Base-by-base conservation (phyloP, 2,888 invertebrate genomes). In the Diarsia dahlii region DNA sequence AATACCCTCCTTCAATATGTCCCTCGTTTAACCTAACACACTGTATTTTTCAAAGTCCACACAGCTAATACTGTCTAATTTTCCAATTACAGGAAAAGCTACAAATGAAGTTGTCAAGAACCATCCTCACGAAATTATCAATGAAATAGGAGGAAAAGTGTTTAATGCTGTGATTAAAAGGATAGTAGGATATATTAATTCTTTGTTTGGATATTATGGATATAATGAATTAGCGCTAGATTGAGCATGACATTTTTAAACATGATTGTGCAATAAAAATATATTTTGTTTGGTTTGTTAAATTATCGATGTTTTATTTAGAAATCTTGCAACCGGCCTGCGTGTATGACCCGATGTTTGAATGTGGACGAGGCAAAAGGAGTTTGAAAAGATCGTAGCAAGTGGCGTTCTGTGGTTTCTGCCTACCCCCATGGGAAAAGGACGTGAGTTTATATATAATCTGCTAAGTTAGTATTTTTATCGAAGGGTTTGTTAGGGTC, bases 21-120 rank as follows among this genome's bases (percentile, higher is more conserved):
- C 39, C 39, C 39, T 39, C 39, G 39, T 39, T 3, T 39, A 39
- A 39, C 39, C 2, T 39, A 39, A 39, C 39, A 39, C 39, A 39
- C 39, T 39, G 39, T 39, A 62, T 50, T 50, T 74, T 54, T 48
- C 23, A 48, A 3, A n/a, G 10, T n/a, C 13, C 39, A 20, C 20
- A 45, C 0, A n/a, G 1, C 9, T 69, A 56, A 80, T 52, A 23
- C 15, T 48, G 18, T 9, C 6, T 23, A 1, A 2, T 65, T 54
- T 56, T n/a, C 34, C 8, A 1, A 39, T 76, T 76, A 6, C 71
- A 85, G 86, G 68, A 2, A 5, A 56, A 5, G 84, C 78, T 48
- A 9, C 63, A 0, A 8, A 45, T 3, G 68, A 78, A 0, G 0
- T 78, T 0, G 45, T 84, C 3, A 70, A 64, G 56, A 67, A 58